These are phyloP conservation scores for Neomorphus geoffroyi DNA, from an alignment of 2,797 vertebrate species.

Conservation along the genomic window DNA sequence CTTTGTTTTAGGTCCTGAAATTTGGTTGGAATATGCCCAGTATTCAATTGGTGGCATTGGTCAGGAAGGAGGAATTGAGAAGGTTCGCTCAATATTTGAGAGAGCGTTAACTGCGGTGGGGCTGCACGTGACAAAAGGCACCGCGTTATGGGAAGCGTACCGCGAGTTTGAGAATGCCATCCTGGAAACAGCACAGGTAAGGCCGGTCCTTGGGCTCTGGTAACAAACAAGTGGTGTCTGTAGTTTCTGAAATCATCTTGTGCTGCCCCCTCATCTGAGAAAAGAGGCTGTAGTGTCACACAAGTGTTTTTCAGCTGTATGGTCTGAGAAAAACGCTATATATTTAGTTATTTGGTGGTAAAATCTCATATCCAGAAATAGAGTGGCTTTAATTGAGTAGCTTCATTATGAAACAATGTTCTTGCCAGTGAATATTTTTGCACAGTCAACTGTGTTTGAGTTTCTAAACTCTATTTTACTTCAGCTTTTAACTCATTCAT, in stretches of 20 bases:
- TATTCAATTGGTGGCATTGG: conserved; percentile 97
- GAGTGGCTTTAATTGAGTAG: background rate
- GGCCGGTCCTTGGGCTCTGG: background rate
- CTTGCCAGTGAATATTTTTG: background rate
- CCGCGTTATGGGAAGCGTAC: conserved; percentile 92
- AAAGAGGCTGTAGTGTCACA: accelerated
- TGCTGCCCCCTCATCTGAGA: background rate
- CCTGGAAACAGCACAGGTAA: conserved; percentile 91
- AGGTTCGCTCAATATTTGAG: conserved; percentile 90
- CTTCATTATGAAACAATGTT: background rate
- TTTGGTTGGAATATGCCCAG: conserved; percentile 96
- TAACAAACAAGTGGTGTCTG: background rate
- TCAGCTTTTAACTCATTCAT: background rate
- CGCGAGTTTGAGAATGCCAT: conserved; percentile 96
- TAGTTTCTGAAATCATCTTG: background rate
- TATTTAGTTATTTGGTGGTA: background rate
- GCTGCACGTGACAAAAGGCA: conserved; percentile 92
- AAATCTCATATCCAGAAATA: background rate
- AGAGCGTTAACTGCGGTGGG: conserved; percentile 91
- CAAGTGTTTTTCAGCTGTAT: background rate
- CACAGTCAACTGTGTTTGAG: background rate
- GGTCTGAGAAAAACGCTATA: background rate
- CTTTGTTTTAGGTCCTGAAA: conserved; percentile 87
- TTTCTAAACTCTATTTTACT: background rate
- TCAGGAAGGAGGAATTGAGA: conserved; percentile 89